Evolutionary conservation across 2,888 invertebrate genomes (phyloP).

Genomic region (Steinernema scapterisci): DNA sequence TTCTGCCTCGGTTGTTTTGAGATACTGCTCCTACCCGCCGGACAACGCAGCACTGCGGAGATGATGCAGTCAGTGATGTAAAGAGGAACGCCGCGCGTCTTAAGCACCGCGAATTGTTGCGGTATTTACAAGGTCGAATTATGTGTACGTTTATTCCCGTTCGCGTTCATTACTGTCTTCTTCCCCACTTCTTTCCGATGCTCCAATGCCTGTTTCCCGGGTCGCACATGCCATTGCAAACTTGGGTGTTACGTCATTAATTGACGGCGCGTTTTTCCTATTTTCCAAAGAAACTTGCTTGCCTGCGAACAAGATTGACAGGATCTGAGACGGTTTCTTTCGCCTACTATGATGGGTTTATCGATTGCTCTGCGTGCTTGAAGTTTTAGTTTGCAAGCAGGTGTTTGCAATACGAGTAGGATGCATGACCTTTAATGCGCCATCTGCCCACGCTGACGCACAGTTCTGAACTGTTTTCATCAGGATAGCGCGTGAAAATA

Average conservation of each 20-base stretch:
- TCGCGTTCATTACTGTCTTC: conserved; percentile 10
- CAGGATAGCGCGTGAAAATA: too few relatives aligned
- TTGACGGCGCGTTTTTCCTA: background rate
- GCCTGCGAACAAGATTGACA: too few relatives aligned
- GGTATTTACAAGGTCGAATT: conserved; percentile 29
- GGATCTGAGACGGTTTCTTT: too few relatives aligned
- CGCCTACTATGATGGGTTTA: too few relatives aligned
- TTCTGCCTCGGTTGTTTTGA: background rate
- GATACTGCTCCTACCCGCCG: background rate
- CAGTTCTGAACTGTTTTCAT: too few relatives aligned
- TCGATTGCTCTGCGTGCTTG: too few relatives aligned
- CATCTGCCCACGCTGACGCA: too few relatives aligned
- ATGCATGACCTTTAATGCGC: too few relatives aligned
- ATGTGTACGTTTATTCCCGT: conserved; percentile 17
- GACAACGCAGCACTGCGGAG: background rate
- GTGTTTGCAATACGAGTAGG: too few relatives aligned
- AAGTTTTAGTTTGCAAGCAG: too few relatives aligned
- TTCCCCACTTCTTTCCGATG: background rate
- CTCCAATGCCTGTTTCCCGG: background rate
- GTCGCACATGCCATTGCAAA: conserved; percentile 3
- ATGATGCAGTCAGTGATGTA: background rate
- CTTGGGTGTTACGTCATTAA: conserved; percentile 15
- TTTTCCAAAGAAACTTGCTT: background rate
- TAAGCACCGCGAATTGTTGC: conserved; percentile 26
- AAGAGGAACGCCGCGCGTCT: background rate